Conservation (phyloP, 2,113 vertebrate species). For the Dicentrarchus labrax region DNA sequence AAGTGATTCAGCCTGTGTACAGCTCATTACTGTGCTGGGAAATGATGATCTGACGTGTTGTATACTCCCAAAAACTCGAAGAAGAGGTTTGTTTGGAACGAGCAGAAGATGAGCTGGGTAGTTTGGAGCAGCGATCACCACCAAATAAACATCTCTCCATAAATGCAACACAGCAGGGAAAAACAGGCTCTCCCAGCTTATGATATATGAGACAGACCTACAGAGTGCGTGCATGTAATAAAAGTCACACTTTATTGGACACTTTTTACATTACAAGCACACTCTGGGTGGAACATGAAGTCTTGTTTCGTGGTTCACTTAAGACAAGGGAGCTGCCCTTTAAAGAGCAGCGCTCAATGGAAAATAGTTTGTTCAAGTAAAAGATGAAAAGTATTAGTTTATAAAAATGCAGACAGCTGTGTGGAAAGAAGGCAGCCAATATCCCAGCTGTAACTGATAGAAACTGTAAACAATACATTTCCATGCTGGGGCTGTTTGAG, state of each 20-base stretch:
- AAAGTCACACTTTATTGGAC: neutral
- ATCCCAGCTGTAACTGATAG: conserved; percentile 17
- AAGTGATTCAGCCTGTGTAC: conserved; percentile 9
- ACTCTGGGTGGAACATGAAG: neutral
- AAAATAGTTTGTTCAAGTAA: neutral
- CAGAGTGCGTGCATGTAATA: neutral
- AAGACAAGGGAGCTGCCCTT: neutral
- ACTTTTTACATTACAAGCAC: conserved; percentile 1
- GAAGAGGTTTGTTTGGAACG: conserved; percentile 11
- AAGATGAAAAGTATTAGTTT: conserved; percentile 1
- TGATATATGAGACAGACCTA: neutral
- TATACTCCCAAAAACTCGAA: neutral
- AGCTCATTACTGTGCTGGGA: neutral
- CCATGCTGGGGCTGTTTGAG: neutral
- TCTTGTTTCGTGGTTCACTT: neutral
- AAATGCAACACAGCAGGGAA: neutral
- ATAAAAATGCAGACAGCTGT: conserved; percentile 15
- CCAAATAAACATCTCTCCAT: neutral
- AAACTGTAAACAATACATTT: neutral
- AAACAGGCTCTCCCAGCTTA: neutral
- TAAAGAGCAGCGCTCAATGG: neutral
- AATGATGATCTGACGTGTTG: conserved; percentile 13
- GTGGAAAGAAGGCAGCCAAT: neutral
- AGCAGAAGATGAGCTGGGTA: neutral
- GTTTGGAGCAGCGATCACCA: neutral